phyloP scores from a whole-genome alignment of 2,113 vertebrate species.

The Antechinus flavipes region DNA sequence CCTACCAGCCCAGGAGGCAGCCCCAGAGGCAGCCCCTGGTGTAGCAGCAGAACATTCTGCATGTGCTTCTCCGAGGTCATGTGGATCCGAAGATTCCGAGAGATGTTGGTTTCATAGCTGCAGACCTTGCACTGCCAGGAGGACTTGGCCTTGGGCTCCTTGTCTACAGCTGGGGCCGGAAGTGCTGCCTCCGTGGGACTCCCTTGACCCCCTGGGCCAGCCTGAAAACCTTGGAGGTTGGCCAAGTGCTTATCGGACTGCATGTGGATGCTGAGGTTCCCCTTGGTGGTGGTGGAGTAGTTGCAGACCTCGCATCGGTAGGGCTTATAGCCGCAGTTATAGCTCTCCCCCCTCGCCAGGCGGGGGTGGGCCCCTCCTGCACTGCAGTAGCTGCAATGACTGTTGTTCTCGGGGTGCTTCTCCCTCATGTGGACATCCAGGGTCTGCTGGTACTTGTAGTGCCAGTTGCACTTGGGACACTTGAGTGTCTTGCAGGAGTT shows the following conservation, averaged over 20 bases:
- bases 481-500: constrained; percentile 86
- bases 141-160: constrained; percentile 81
- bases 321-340: constrained; percentile 85
- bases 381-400: constrained; percentile 83
- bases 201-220: constrained; percentile 51
- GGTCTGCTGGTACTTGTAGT: constrained; percentile 86
- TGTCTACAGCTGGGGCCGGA: constrained; percentile 64
- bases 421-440: constrained; percentile 85
- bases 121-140: constrained; percentile 85
- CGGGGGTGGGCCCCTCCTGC: constrained; percentile 80
- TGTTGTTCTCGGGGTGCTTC: constrained; percentile 82
- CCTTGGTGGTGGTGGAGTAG: constrained; percentile 86
- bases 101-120: constrained; percentile 84
- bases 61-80: constrained; percentile 86
- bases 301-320: constrained; percentile 85
- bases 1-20: constrained; percentile 76
- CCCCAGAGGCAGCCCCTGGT: constrained; percentile 80
- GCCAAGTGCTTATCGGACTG: constrained; percentile 85
- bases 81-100: constrained; percentile 85
- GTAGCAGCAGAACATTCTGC: constrained; percentile 84
- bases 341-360: constrained; percentile 82
- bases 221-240: constrained; percentile 83
- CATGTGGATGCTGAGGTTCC: constrained; percentile 87
- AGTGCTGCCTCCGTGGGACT: constrained; percentile 65
- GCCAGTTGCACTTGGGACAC: constrained; percentile 87